A percentile compares a stretch with the other conserved stretches of the same genome.
Conservation (phyloP, 2,888 invertebrate genomes). For the Anthoptus insignis region DNA sequence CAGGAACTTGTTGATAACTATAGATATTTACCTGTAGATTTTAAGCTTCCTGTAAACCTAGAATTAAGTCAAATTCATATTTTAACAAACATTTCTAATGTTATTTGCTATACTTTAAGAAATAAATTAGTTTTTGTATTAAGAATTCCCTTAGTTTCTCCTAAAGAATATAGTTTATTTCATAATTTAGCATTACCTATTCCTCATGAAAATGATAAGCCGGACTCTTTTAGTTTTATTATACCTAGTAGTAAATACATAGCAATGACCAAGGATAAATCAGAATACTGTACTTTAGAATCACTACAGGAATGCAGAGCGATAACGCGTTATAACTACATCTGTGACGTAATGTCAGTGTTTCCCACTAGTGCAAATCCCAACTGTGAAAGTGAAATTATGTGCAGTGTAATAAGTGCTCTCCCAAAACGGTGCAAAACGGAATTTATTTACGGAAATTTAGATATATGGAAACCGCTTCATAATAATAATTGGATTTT, state of each 20-base stretch:
- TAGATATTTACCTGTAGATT: background rate
- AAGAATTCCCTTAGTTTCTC: background rate
- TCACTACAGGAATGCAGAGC: no score
- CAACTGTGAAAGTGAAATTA: conserved; percentile 19
- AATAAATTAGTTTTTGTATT: no score
- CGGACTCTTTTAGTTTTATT: no score
- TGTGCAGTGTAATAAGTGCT: conserved; percentile 6
- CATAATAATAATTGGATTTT: conserved; percentile 18
- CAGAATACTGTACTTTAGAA: no score
- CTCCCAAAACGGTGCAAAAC: conserved; percentile 17
- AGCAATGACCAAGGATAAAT: no score
- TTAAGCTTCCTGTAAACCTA: background rate
- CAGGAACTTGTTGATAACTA: background rate
- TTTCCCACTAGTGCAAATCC: conserved; percentile 1
- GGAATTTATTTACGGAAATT: conserved; percentile 3
- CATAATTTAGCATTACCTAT: no score
- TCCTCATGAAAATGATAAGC: no score
- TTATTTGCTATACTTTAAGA: no score
- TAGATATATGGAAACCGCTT: conserved; percentile 15
- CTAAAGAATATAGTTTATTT: no score
- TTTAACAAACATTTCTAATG: no score
- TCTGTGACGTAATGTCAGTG: conserved; percentile 8
- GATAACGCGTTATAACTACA: background rate
- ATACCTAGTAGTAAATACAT: no score
- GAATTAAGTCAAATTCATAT: background rate